Conservation (phyloP, 2,888 invertebrate species). For the Yponomeuta sedellus region DNA sequence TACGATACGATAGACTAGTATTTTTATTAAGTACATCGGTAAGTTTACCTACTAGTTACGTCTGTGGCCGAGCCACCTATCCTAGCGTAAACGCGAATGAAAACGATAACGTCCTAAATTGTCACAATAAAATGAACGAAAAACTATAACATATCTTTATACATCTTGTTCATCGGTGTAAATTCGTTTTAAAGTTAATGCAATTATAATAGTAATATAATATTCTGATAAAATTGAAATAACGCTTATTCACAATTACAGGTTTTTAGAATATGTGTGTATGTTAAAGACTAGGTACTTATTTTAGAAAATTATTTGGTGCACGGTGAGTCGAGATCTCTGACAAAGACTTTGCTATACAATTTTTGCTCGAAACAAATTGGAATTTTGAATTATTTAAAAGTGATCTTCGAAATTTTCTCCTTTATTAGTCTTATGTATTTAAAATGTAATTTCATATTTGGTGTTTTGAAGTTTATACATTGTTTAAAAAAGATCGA, state of each 20-base stretch:
- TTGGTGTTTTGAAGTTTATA: slow-evolving; percentile 28
- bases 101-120: slow-evolving; percentile 67
- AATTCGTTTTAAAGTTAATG: slow-evolving; percentile 69
- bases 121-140: slow-evolving; percentile 64
- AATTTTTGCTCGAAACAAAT: slow-evolving; percentile 15
- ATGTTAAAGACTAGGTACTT: slow-evolving; percentile 52
- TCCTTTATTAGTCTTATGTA: slow-evolving; percentile 10
- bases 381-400: slow-evolving; percentile 6
- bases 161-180: slow-evolving; percentile 50
- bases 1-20: slow-evolving; percentile 35
- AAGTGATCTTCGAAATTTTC: background rate
- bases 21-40: slow-evolving; percentile 37
- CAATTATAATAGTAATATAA: slow-evolving; percentile 56
- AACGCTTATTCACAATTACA: slow-evolving; percentile 70
- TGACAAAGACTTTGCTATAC: slow-evolving; percentile 29
- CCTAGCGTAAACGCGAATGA: slow-evolving; percentile 68
- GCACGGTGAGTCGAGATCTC: slow-evolving; percentile 68
- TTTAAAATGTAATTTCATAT: slow-evolving; percentile 9
- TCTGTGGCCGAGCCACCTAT: slow-evolving; percentile 67
- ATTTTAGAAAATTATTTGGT: slow-evolving; percentile 47
- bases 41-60: slow-evolving; percentile 53
- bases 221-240: slow-evolving; percentile 72
- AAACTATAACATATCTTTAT: slow-evolving; percentile 61
- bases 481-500: slow-evolving; percentile 19
- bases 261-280: slow-evolving; percentile 67